Percentiles rank a stretch among this genome's conserved stretches.
These are phyloP conservation scores for Balaenoptera acutorostrata DNA, from an alignment of 2,113 vertebrate species.

Conservation along the genomic window DNA sequence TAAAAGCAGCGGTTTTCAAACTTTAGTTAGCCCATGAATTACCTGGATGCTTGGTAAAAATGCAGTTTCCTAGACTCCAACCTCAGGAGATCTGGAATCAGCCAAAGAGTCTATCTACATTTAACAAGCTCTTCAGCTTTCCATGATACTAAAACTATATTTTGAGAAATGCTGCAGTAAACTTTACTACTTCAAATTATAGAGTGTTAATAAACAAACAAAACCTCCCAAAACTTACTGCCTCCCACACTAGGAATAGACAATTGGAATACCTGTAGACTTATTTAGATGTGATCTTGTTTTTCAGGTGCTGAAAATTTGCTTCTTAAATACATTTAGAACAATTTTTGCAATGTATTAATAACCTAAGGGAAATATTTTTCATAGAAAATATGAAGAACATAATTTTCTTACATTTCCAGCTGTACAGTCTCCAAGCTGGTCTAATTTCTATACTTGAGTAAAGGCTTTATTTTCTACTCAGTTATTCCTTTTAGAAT, in stretches of 20 bases:
- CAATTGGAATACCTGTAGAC: background rate
- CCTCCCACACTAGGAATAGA: background rate
- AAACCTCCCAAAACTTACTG: background rate
- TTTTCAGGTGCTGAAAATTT: background rate
- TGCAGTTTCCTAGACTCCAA: background rate
- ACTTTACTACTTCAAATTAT: constrained; percentile 3
- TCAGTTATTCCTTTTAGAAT: background rate
- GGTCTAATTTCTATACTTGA: background rate
- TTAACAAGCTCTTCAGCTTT: background rate
- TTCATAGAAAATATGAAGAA: background rate
- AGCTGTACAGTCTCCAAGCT: background rate
- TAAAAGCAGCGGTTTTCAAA: background rate
- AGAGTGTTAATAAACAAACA: background rate
- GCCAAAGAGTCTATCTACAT: background rate
- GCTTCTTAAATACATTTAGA: background rate
- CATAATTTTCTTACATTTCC: background rate
- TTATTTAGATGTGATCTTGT: constrained; percentile 30
- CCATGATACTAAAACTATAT: background rate
- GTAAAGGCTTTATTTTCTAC: background rate
- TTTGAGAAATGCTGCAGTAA: constrained; percentile 8
- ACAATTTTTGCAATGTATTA: background rate
- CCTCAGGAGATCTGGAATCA: background rate
- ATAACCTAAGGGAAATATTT: background rate
- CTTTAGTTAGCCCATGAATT: background rate
- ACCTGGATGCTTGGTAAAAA: background rate